Evolutionary conservation across 2,113 vertebrate species (phyloP).

Genomic region (Fulmarus glacialis): DNA sequence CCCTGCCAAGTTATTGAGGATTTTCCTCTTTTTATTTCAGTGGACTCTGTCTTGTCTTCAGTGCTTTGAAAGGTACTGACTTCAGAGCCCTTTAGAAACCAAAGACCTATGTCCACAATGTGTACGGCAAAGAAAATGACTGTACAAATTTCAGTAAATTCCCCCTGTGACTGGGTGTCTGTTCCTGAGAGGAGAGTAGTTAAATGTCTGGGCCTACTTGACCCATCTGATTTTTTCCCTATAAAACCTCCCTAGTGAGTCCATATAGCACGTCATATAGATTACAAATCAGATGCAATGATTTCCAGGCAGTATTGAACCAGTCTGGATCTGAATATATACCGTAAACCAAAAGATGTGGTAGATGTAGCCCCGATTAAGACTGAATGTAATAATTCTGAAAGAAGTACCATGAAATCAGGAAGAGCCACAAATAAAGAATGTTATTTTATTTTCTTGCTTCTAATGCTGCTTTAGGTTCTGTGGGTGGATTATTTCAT

Average conservation of each 20-base stretch:
- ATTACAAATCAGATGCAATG: neutral
- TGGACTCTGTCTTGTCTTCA: neutral
- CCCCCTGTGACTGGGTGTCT: neutral
- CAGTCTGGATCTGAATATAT: neutral
- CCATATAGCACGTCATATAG: neutral
- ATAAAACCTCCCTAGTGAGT: neutral
- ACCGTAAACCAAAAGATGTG: neutral
- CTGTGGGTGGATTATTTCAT: conserved; percentile 36
- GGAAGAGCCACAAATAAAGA: neutral
- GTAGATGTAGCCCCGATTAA: neutral
- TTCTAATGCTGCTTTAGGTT: conserved; percentile 27
- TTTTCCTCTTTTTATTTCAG: neutral
- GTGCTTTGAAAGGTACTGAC: neutral
- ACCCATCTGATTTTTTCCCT: neutral
- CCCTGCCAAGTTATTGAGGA: neutral
- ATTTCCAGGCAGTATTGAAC: neutral
- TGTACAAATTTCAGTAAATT: neutral
- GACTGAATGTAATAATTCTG: neutral
- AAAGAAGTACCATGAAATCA: neutral
- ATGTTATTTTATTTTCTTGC: conserved; percentile 3
- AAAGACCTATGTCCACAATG: neutral
- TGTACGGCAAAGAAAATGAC: neutral
- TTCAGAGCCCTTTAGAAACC: neutral
- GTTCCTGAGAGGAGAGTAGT: neutral
- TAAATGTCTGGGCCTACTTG: neutral